Conservation (phyloP, 2,797 vertebrate genomes). For the Labroides dimidiatus region DNA sequence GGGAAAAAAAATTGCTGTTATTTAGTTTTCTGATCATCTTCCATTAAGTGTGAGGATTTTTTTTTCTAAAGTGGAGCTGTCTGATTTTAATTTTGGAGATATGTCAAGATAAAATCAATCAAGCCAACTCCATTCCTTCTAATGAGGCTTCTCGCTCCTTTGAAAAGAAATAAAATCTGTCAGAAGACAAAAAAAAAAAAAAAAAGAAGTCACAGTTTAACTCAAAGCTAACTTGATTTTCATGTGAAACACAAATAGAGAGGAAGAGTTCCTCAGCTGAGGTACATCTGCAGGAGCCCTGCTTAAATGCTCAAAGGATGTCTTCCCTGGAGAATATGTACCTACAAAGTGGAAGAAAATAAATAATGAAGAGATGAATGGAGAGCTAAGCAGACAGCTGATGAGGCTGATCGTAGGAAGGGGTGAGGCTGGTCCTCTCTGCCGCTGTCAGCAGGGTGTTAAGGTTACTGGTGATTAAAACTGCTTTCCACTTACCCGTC, state of each 20-base stretch:
- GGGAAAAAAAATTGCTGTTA: conserved; percentile 51
- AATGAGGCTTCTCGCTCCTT: conserved; percentile 31
- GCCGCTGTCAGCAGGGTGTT: conserved; percentile 77
- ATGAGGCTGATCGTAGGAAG: conserved; percentile 79
- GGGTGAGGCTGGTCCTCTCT: conserved; percentile 65
- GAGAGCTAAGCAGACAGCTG: conserved; percentile 77
- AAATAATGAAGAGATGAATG: conserved; percentile 80
- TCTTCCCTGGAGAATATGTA: conserved; percentile 59
- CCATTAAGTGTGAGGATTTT: conserved; percentile 61
- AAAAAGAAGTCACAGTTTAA: conserved; percentile 41
- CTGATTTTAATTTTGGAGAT: conserved; percentile 35
- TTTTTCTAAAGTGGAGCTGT: conserved; percentile 44
- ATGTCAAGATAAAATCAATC: conserved; percentile 56
- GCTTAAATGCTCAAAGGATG: conserved; percentile 65
- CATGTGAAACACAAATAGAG: conserved; percentile 53
- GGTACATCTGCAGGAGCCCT: conserved; percentile 52
- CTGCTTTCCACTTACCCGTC: conserved; percentile 74
- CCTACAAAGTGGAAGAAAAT: conserved; percentile 76
- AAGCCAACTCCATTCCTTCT: conserved; percentile 40
- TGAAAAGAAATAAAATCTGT: conserved; percentile 37
- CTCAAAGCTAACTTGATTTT: conserved; percentile 45
- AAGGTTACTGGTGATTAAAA: conserved; percentile 82
- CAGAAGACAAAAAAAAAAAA: conserved; percentile 32
- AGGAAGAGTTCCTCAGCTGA: conserved; percentile 48
- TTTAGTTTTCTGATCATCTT: conserved; percentile 49